Evolutionary conservation across 2,113 vertebrate genomes (phyloP).

Genomic region (Phycodurus eques): DNA sequence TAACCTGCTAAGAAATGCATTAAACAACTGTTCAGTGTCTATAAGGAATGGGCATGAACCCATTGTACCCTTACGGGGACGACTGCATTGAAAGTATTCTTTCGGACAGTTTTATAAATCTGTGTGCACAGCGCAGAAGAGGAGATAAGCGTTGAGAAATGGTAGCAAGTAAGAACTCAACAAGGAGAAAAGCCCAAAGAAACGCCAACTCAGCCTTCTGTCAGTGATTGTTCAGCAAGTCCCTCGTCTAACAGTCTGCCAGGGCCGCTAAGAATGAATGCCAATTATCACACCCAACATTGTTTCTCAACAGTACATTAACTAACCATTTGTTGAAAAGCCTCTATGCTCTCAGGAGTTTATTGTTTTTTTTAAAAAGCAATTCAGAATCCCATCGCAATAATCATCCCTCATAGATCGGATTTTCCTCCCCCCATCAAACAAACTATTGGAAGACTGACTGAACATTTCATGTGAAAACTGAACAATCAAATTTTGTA

Average conservation of each 20-base stretch:
- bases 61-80: slow-evolving; percentile 26
- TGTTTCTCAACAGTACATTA: slow-evolving; percentile 73
- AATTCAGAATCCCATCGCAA: slow-evolving; percentile 72
- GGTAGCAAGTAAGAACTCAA: slow-evolving; percentile 32
- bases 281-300: slow-evolving; percentile 69
- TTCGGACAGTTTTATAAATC: slow-evolving; percentile 34
- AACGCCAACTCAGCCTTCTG: slow-evolving; percentile 67
- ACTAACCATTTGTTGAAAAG: slow-evolving; percentile 70
- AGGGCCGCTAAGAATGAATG: slow-evolving; percentile 63
- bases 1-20: slow-evolving; percentile 20
- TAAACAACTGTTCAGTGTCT: slow-evolving; percentile 27
- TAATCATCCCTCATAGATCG: slow-evolving; percentile 67
- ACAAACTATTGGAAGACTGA: slow-evolving; percentile 68
- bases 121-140: slow-evolving; percentile 17
- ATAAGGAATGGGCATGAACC: slow-evolving; percentile 31
- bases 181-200: slow-evolving; percentile 47
- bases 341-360: slow-evolving; percentile 72
- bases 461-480: slow-evolving; percentile 58
- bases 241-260: slow-evolving; percentile 58
- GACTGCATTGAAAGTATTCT: slow-evolving; percentile 34
- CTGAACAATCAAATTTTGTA: not conserved
- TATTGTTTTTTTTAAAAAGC: slow-evolving; percentile 77
- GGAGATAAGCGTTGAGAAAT: slow-evolving; percentile 56
- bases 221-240: slow-evolving; percentile 66
- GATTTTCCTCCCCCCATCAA: slow-evolving; percentile 61